Evolutionary conservation across 2,888 invertebrate genomes (phyloP).

Genomic region (Elgonia sp.): DNA sequence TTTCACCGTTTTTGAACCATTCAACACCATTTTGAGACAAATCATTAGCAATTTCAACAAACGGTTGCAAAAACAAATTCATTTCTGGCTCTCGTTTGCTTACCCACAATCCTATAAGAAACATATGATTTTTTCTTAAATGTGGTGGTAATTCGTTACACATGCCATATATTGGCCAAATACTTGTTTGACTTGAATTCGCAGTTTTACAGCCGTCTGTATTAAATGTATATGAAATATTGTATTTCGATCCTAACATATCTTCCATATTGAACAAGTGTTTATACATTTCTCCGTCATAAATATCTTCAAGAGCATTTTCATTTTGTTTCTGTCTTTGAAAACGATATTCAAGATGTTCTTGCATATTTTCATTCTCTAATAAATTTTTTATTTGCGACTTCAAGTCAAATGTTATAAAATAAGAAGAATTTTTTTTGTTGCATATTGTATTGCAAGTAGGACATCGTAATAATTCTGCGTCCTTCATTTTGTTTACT

Average conservation of each 20-base stretch:
- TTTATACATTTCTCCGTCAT: constrained; percentile 56
- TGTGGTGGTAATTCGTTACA: constrained; percentile 55
- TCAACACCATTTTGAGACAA: too few species aligned
- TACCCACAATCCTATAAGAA: constrained; percentile 55
- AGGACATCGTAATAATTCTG: too few species aligned
- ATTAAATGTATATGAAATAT: constrained; percentile 68
- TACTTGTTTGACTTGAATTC: constrained; percentile 47
- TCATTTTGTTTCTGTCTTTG: too few species aligned
- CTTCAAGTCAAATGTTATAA: too few species aligned
- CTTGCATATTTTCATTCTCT: too few species aligned
- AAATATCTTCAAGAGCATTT: constrained; percentile 48
- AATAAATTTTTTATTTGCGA: too few species aligned
- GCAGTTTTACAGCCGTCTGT: constrained; percentile 68
- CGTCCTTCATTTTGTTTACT: too few species aligned
- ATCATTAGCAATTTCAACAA: constrained; percentile 69
- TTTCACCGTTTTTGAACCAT: constrained; percentile 46
- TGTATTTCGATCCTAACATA: constrained; percentile 7
- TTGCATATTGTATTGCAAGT: too few species aligned
- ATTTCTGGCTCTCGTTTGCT: constrained; percentile 54
- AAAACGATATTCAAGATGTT: too few species aligned
- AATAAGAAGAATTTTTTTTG: too few species aligned
- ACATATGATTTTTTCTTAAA: constrained; percentile 43
- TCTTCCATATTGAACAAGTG: background rate
- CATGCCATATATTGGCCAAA: constrained; percentile 73
- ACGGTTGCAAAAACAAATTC: constrained; percentile 58